A percentile compares a stretch with the other conserved stretches of the same genome.
These are phyloP conservation scores for Hedychridium roseum DNA, from an alignment of 2,888 invertebrate genomes.

Conservation along the genomic window DNA sequence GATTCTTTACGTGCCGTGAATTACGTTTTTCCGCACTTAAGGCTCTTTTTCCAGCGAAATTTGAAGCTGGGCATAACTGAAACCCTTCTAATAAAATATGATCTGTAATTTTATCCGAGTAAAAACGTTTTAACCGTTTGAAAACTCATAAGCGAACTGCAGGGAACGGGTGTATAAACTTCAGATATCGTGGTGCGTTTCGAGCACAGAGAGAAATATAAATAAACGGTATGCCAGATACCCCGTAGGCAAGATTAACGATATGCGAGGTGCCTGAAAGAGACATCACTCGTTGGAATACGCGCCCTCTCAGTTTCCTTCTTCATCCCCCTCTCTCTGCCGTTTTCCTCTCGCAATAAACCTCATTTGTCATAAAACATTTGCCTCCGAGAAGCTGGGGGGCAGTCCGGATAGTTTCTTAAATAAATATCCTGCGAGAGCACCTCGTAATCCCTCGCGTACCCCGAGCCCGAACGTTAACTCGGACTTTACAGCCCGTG, in stretches of 20 bases:
- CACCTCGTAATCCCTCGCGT: constrained; percentile 30
- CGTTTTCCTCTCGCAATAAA: constrained; percentile 14
- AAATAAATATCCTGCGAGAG: constrained; percentile 43
- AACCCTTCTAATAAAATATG: no score
- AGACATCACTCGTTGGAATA: constrained; percentile 15
- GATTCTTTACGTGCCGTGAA: no score
- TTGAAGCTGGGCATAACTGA: no score
- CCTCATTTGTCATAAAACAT: constrained; percentile 34
- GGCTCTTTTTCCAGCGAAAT: no score
- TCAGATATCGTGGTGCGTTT: constrained; percentile 15
- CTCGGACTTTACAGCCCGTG: constrained; percentile 23
- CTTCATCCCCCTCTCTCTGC: not conserved
- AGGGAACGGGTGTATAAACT: constrained; percentile 19
- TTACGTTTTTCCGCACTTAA: no score
- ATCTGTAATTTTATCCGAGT: no score
- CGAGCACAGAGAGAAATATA: constrained; percentile 19
- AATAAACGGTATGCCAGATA: constrained; percentile 22
- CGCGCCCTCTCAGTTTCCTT: constrained; percentile 5
- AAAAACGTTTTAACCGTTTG: constrained; percentile 10
- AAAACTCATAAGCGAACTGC: constrained; percentile 19
- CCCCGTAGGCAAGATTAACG: constrained; percentile 24
- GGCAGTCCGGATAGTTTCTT: constrained; percentile 24
- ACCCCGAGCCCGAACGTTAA: constrained; percentile 30
- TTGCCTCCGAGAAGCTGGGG: constrained; percentile 14
- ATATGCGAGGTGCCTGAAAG: constrained; percentile 21